Conservation (phyloP, 2,797 vertebrate genomes). For the Ptychadena robeensis region DNA sequence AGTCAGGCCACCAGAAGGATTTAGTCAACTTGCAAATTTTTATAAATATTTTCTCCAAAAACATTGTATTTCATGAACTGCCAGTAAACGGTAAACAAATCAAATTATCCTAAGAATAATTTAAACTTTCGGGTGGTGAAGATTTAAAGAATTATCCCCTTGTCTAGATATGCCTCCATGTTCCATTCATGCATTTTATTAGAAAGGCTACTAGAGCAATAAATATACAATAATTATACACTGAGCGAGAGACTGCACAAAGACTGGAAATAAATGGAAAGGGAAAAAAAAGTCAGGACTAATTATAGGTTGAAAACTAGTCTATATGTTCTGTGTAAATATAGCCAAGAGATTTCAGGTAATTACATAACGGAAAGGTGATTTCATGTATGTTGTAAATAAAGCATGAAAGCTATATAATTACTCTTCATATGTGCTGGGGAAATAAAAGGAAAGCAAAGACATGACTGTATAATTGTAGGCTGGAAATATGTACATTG, state of each 20-base stretch:
- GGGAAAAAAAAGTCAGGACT: not conserved
- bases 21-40: too few species aligned
- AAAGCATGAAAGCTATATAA: not conserved
- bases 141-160: not conserved
- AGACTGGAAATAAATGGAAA: not conserved
- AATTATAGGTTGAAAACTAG: constrained; percentile 6
- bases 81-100: too few species aligned
- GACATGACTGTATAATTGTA: constrained; percentile 3
- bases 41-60: too few species aligned
- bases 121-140: too few species aligned
- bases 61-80: too few species aligned
- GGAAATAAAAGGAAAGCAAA: not conserved
- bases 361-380: not conserved
- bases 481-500: not conserved
- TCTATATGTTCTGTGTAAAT: constrained; percentile 16
- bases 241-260: not conserved
- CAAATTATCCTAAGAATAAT: too few species aligned
- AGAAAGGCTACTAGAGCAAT: not conserved
- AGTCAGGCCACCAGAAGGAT: too few species aligned
- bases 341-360: not conserved
- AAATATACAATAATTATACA: not conserved
- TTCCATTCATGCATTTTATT: not conserved
- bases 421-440: not conserved
- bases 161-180: too few species aligned
- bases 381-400: constrained; percentile 7